Conservation (phyloP, 2,113 vertebrate genomes). For the rabbit (Oryctolagus cuniculus) region mOryCun1.1 NC_091443.1:99299501-99300000, state of each 20-base stretch:
- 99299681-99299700: no score
- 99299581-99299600: neutral
- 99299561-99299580: neutral
- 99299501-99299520: neutral
- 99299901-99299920: neutral
- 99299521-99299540: neutral
- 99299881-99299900: neutral
- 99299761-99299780: neutral
- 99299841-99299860: neutral
- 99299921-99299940: neutral
- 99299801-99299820: neutral
- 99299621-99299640: no score
- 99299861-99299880: no score
- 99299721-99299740: no score
- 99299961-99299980: rapidly evolving
- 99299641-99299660: no score
- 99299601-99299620: neutral
- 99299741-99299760: neutral
- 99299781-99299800: neutral
- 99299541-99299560: neutral
- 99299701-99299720: no score
- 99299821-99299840: neutral
- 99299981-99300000: neutral
- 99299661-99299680: no score
- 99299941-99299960: rapidly evolving